phyloP scores from a whole-genome alignment of 2,797 vertebrate species.

The Scleropages formosus region DNA sequence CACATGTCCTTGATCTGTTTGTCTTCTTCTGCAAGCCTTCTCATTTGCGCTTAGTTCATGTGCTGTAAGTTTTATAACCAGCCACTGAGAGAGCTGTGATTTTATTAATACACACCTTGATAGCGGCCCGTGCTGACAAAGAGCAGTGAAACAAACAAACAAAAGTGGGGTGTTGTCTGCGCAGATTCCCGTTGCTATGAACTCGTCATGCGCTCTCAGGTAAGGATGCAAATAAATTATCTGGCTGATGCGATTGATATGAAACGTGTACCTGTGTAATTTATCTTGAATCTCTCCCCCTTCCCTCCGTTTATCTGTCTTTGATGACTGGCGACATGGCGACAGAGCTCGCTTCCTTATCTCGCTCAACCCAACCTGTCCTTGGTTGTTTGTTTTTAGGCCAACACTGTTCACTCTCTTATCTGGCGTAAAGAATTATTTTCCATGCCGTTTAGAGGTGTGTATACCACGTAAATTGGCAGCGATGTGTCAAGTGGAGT shows the following conservation, averaged over 20 bases:
- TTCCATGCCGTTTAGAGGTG: background rate
- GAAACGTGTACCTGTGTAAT: background rate
- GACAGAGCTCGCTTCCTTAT: background rate
- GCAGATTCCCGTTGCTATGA: background rate
- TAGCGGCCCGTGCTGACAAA: background rate
- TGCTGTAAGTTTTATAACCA: background rate
- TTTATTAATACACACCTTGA: background rate
- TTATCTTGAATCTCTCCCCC: conserved; percentile 2
- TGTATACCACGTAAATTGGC: background rate
- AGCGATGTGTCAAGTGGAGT: conserved; percentile 13
- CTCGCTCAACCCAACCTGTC: background rate
- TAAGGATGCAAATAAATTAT: conserved; percentile 9
- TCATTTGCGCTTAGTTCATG: background rate
- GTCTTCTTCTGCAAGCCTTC: background rate
- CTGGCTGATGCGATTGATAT: conserved; percentile 3
- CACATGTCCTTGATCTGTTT: background rate
- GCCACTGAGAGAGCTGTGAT: background rate
- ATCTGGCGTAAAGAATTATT: background rate
- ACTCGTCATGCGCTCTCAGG: background rate
- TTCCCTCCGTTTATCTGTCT: background rate
- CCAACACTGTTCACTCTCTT: background rate
- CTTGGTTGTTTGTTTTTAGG: conserved; percentile 16
- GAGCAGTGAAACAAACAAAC: background rate
- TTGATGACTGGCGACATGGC: background rate
- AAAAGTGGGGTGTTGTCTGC: background rate